These are phyloP conservation scores for Spermophilus dauricus DNA, from an alignment of 2,113 vertebrate genomes.

Conservation along the genomic window DNA sequence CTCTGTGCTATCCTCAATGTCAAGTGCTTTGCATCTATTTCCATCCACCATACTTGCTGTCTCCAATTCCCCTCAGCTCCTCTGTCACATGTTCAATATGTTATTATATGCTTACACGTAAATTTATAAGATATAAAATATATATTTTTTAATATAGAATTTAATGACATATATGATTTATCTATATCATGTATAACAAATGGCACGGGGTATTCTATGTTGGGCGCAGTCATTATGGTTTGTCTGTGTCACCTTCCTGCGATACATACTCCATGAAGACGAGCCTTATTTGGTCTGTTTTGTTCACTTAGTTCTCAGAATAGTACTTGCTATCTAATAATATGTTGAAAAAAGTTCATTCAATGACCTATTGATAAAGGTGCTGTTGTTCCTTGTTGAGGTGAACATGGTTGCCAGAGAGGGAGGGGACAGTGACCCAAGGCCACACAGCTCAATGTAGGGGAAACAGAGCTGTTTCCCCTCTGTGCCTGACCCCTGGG, in stretches of 20 bases:
- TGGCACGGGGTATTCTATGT: not conserved
- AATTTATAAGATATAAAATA: not conserved
- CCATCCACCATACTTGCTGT: not conserved
- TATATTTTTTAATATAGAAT: not conserved
- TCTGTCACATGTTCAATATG: not conserved
- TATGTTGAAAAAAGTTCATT: not conserved
- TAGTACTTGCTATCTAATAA: not conserved
- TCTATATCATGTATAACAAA: not conserved
- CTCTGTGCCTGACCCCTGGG: not conserved
- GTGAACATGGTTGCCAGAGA: not conserved
- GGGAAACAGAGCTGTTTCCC: not conserved
- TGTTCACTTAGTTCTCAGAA: not conserved
- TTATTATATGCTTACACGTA: not conserved
- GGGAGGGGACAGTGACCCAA: too few relatives aligned
- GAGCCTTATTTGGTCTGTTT: not conserved
- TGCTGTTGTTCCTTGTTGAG: not conserved
- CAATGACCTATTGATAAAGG: not conserved
- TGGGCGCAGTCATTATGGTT: not conserved
- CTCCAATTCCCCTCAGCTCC: not conserved
- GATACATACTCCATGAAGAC: not conserved
- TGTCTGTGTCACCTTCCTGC: not conserved
- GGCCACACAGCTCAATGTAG: not conserved
- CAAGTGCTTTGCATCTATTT: not conserved
- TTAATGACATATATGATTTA: not conserved
- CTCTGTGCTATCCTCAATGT: not conserved